Percentiles rank a stretch among this genome's conserved stretches.
These are phyloP conservation scores for Leucoma salicis DNA, from an alignment of 2,888 invertebrate genomes.

Conservation along the genomic window DNA sequence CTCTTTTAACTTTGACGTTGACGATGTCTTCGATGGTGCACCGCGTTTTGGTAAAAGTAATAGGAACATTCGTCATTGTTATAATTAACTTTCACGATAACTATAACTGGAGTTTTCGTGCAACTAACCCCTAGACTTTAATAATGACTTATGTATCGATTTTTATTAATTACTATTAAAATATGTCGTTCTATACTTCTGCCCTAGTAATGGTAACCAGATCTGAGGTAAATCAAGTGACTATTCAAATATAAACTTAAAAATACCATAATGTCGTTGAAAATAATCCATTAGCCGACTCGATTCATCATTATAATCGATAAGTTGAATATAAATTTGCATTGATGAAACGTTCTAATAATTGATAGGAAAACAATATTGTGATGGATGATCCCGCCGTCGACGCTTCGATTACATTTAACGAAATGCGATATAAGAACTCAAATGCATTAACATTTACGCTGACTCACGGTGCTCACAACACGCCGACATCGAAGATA, in stretches of 20 bases:
- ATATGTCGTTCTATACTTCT: too few species aligned
- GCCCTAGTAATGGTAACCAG: too few species aligned
- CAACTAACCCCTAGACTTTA: too few species aligned
- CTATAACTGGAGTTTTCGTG: too few species aligned
- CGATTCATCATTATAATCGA: slow-evolving; percentile 30
- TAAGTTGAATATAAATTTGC: slow-evolving; percentile 55
- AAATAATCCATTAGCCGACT: slow-evolving; percentile 29
- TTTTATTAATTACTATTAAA: too few species aligned
- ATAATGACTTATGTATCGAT: too few species aligned
- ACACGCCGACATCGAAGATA: slow-evolving; percentile 35
- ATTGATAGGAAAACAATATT: slow-evolving; percentile 52
- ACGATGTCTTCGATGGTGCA: too few species aligned
- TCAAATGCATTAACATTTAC: slow-evolving; percentile 72
- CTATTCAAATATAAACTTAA: slow-evolving; percentile 22
- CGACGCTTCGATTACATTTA: slow-evolving; percentile 59
- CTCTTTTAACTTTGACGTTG: too few species aligned
- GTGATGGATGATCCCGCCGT: slow-evolving; percentile 67
- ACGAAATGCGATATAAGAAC: slow-evolving; percentile 70
- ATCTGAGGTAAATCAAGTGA: too few species aligned
- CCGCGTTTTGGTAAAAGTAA: too few species aligned
- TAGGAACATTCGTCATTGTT: too few species aligned
- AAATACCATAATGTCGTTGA: slow-evolving; percentile 20
- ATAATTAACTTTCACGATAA: too few species aligned
- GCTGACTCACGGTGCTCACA: slow-evolving; percentile 58
- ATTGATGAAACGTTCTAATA: slow-evolving; percentile 60